A percentile compares a stretch with the other conserved stretches of the same genome.
These are phyloP conservation scores for Peromyscus nudipes DNA, from an alignment of 2,797 vertebrate species.

Conservation along the genomic window DNA sequence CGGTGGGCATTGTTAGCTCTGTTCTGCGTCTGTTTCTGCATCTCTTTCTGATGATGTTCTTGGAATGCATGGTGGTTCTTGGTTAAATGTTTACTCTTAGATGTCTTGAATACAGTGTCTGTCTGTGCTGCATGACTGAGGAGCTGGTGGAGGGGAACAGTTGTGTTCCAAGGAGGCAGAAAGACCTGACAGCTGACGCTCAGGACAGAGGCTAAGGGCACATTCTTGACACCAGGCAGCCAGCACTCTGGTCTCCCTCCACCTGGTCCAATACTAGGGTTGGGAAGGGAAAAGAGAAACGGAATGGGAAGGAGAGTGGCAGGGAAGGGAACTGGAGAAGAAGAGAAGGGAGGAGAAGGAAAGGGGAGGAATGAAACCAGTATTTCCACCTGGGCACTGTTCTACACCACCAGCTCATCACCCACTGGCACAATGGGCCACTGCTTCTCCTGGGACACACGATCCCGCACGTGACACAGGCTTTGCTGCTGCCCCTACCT, in stretches of 20 bases:
- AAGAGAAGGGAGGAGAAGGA: neutral
- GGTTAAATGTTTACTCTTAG: neutral
- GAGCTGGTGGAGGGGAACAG: neutral
- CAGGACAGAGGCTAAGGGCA: neutral
- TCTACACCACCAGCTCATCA: neutral
- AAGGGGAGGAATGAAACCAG: neutral
- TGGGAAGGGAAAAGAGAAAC: neutral
- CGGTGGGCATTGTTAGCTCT: neutral
- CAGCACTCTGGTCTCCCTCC: neutral
- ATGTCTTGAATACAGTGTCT: neutral
- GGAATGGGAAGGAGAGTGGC: neutral
- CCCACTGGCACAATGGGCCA: neutral
- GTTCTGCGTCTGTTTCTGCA: neutral
- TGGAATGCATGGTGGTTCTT: neutral
- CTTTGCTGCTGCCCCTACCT: neutral
- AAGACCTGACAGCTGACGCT: neutral
- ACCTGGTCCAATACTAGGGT: neutral
- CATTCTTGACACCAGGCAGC: neutral
- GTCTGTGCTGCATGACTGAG: neutral
- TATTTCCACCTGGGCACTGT: neutral
- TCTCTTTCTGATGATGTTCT: neutral
- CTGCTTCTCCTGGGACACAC: neutral
- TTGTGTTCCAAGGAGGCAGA: neutral
- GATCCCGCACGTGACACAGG: no score
- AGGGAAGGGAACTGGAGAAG: neutral